Evolutionary conservation across 2,113 vertebrate genomes (phyloP), one percentile per base, ranked within the genome.

Genomic region (Alexandromys fortis): DNA sequence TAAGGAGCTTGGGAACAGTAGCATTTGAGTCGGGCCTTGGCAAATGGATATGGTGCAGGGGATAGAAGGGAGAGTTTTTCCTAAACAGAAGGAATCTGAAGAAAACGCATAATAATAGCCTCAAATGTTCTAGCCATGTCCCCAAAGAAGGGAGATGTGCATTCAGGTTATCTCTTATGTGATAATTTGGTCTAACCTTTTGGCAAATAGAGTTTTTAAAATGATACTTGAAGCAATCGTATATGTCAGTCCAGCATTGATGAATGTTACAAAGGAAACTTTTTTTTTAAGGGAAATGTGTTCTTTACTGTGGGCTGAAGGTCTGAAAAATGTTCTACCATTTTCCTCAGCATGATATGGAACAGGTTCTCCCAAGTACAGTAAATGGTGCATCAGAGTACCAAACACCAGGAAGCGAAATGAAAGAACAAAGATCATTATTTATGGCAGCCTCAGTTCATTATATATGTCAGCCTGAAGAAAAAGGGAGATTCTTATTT

Each of bases 401-500:
- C 90, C 95, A 97, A 94, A 97, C 93, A 93, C 94, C 85, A 95
- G 95, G 72, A 93, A 82, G 94, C 88, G 94, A 86, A 89, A 61
- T 82, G 92, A 97, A 92, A 96, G 96, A 92, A 97, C 96, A 96
- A 97, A 96, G 90, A 93, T 92, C 96, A 93, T 94, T 94, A 95
- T 96, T 97, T 97, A 96, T 97, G 96, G 96, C 90, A 63, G 77
- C 94, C 63, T 73, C 93, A 95, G 95, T 96, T 97, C 95, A 95
- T 97, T 98, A 94, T 93, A 72, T 95, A 94, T 96, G 97, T 97
- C 96, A 97, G 94, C 86, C 92, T 73, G 81, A 94, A 97, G 93
- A 96, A 93, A 95, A 96, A 90, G 63, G 91, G 92, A 94, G 90
- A 94, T 95, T 95, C 95, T 96, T 95, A 88, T 95, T 93, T 97